Base-by-base conservation (phyloP, 2,888 invertebrate species). In the Odontocerum albicorne region DNA sequence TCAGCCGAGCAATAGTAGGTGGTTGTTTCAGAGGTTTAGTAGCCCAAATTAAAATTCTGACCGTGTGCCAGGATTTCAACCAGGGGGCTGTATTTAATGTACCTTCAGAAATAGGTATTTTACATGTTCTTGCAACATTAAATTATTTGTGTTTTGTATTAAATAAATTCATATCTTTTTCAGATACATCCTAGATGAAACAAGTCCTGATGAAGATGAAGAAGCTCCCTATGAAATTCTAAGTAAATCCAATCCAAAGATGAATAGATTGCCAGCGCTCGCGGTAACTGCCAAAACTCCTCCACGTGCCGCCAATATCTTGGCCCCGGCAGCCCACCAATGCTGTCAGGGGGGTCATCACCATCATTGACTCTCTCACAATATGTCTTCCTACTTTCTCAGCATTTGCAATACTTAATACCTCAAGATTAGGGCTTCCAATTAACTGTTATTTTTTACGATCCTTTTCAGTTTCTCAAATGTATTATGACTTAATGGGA, bases 111-210 rank as follows among this genome's bases (percentile, higher is more conserved):
- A n/a, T n/a, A n/a, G n/a, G n/a, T n/a, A n/a, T n/a, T n/a, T n/a
- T n/a, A n/a, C n/a, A n/a, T n/a, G n/a, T n/a, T n/a, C n/a, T n/a
- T n/a, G n/a, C n/a, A n/a, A n/a, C n/a, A n/a, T n/a, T n/a, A n/a
- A n/a, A n/a, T n/a, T n/a, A n/a, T n/a, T n/a, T n/a, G n/a, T n/a
- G n/a, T n/a, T n/a, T n/a, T n/a, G n/a, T n/a, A n/a, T n/a, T n/a
- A n/a, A n/a, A n/a, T n/a, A n/a, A n/a, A n/a, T n/a, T 43, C 8
- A n/a, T 22, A 21, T 12, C 10, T 43, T 40, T 39, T 33, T 15
- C 69, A 85, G 84, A 61, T 86, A 84, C 66, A 73, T 68, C 16
- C 63, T 80, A 55, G 86, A 86, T 65, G 82, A 84, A 60, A 84
- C 82, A 1, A 84, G 81, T 55, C 85, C 85, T 1, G 67, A 76